phyloP scores from a whole-genome alignment of 1,140 invertebrate species.

The Mizuhopecten yessoensis region DNA sequence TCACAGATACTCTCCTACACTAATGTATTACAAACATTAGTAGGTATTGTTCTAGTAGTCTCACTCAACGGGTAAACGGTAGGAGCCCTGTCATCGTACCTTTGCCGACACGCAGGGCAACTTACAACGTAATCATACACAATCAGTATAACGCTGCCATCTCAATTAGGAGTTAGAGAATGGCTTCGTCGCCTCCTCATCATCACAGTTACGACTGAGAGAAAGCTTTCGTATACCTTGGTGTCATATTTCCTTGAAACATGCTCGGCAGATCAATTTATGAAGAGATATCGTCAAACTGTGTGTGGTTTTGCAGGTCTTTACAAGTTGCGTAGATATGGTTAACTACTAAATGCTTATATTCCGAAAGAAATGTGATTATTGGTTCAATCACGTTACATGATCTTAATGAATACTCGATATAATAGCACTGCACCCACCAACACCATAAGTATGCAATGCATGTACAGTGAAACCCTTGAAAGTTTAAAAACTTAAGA shows the following conservation, averaged over 20 bases:
- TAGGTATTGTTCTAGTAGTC: slow-evolving; percentile 13
- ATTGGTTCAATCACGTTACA: no score
- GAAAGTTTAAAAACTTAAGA: no score
- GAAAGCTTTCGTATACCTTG: background rate
- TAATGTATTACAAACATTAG: slow-evolving; percentile 25
- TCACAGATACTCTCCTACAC: slow-evolving; percentile 29
- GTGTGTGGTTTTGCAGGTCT: background rate
- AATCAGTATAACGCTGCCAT: background rate
- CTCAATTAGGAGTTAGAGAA: background rate
- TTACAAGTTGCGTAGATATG: background rate
- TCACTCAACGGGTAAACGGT: slow-evolving; percentile 2
- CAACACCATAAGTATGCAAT: no score
- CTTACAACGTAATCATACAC: background rate
- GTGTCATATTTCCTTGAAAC: background rate
- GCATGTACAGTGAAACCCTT: no score
- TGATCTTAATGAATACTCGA: no score
- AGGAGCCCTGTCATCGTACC: background rate
- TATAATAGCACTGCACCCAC: no score
- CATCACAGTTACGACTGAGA: background rate
- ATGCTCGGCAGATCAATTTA: background rate
- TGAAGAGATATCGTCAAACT: background rate
- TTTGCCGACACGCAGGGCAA: background rate
- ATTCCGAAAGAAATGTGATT: no score
- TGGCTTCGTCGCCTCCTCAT: background rate
- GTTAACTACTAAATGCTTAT: background rate